Conservation (phyloP, 1,140 invertebrate genomes). For the Carposina sasakii region DNA sequence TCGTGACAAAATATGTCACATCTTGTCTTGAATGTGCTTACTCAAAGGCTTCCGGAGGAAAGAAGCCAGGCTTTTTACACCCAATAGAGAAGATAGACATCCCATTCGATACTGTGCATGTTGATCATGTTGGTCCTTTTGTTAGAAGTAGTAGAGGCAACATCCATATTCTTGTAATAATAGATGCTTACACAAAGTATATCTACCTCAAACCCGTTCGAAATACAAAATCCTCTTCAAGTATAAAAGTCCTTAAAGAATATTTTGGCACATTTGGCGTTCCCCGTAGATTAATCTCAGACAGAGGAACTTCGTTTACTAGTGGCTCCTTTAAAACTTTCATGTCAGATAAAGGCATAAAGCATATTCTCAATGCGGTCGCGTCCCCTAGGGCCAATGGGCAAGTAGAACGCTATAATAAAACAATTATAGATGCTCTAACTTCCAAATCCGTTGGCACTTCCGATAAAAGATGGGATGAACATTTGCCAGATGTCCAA, state of each 20-base stretch:
- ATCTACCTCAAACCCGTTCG: slow-evolving; percentile 7
- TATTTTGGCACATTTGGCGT: slow-evolving; percentile 10
- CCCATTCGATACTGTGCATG: slow-evolving; percentile 7
- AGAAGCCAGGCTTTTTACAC: slow-evolving; percentile 6
- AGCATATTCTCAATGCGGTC: slow-evolving; percentile 8
- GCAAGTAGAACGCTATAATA: slow-evolving; percentile 4
- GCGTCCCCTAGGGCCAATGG: slow-evolving; percentile 6
- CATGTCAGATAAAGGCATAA: slow-evolving; percentile 1
- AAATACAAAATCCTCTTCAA: slow-evolving; percentile 5
- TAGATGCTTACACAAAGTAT: slow-evolving; percentile 5
- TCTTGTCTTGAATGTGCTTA: slow-evolving; percentile 12
- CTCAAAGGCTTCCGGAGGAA: slow-evolving; percentile 1
- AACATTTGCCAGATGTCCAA: slow-evolving; percentile 5
- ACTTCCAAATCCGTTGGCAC: background rate
- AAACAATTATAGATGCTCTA: background rate
- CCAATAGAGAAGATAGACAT: slow-evolving; percentile 4
- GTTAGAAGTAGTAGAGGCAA: background rate
- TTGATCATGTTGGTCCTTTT: slow-evolving; percentile 8
- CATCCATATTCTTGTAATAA: slow-evolving; percentile 7
- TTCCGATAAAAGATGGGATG: slow-evolving; percentile 4
- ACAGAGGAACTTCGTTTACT: slow-evolving; percentile 3
- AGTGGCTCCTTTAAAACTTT: slow-evolving; percentile 2
- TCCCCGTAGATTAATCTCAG: slow-evolving; percentile 5
- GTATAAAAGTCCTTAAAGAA: slow-evolving; percentile 2
- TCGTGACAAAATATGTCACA: slow-evolving; percentile 3